phyloP scores from a whole-genome alignment of 2,888 invertebrate species.

The Hemicrepidius hirtus region DNA sequence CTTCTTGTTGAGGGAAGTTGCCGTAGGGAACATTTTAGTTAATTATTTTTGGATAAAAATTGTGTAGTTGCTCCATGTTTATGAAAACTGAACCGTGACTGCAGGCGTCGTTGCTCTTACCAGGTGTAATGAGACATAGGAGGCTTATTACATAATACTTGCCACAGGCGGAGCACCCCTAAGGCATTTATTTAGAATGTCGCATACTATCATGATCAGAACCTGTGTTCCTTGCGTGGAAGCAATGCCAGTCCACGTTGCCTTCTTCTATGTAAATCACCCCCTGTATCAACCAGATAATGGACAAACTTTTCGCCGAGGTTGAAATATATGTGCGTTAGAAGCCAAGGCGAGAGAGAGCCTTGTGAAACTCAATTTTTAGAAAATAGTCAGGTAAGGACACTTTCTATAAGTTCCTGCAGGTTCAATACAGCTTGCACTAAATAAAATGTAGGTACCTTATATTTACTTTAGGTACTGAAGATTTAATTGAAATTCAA shows the following conservation, averaged over 20 bases:
- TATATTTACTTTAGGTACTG: too few relatives aligned
- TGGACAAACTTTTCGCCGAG: slow-evolving; percentile 17
- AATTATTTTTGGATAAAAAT: slow-evolving; percentile 25
- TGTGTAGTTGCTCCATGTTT: slow-evolving; percentile 10
- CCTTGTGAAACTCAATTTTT: slow-evolving; percentile 8
- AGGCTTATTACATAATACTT: not conserved
- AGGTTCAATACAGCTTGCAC: too few relatives aligned
- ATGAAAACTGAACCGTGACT: slow-evolving; percentile 18
- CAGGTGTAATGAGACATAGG: slow-evolving; percentile 13
- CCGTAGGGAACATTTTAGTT: slow-evolving; percentile 20
- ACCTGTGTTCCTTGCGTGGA: not conserved
- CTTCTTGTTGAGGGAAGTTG: slow-evolving; percentile 1
- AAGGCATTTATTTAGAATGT: slow-evolving; percentile 11
- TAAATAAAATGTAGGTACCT: too few relatives aligned
- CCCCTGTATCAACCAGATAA: slow-evolving; percentile 17
- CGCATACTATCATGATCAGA: slow-evolving; percentile 9
- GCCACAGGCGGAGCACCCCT: not conserved
- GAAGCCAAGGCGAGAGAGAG: slow-evolving; percentile 11
- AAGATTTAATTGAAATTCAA: too few relatives aligned
- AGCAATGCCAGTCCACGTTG: not conserved
- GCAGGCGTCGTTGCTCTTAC: not conserved
- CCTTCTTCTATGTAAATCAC: slow-evolving; percentile 16
- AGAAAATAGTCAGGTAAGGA: not conserved
- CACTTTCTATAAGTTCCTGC: too few relatives aligned
- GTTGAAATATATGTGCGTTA: slow-evolving; percentile 17